Percentiles rank a stretch among this genome's conserved stretches.
These are phyloP conservation scores for Atopsyche davidsoni DNA, from an alignment of 1,140 invertebrate genomes.

Conservation along the genomic window DNA sequence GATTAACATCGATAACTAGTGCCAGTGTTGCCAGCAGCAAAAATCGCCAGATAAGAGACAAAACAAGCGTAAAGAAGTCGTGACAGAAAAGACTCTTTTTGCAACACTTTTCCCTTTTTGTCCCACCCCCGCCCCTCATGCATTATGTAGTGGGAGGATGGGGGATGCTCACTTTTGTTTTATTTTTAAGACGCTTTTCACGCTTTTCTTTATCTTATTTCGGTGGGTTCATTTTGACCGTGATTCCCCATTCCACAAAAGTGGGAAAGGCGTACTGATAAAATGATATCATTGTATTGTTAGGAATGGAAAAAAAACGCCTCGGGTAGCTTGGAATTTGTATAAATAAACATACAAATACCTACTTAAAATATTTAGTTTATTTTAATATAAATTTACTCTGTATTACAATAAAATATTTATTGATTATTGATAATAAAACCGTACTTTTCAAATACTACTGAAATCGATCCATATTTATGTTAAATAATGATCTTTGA, in stretches of 20 bases:
- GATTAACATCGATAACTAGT: too few species aligned
- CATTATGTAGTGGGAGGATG: conserved; percentile 21
- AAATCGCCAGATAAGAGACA: background rate
- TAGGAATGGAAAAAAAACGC: too few species aligned
- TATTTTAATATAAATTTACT: background rate
- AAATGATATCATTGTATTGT: background rate
- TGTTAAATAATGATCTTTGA: too few species aligned
- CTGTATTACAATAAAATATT: too few species aligned
- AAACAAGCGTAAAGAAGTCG: conserved; percentile 10
- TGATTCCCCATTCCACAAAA: conserved; percentile 20
- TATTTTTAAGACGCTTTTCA: conserved; percentile 22
- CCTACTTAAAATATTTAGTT: background rate
- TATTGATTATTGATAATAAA: too few species aligned
- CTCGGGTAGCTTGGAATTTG: too few species aligned
- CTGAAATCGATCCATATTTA: too few species aligned
- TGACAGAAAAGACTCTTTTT: conserved; percentile 17
- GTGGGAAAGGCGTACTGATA: too few species aligned
- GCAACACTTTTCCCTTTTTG: conserved; percentile 13
- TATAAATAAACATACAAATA: too few species aligned
- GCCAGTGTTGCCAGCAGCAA: too few species aligned
- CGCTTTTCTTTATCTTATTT: conserved; percentile 23
- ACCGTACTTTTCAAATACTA: too few species aligned
- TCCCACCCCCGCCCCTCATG: conserved; percentile 16
- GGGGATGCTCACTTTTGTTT: conserved; percentile 25
- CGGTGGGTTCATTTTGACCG: conserved; percentile 23